Evolutionary conservation across 2,797 vertebrate species (phyloP).

Genomic region (Parotocinclus haroldoi): DNA sequence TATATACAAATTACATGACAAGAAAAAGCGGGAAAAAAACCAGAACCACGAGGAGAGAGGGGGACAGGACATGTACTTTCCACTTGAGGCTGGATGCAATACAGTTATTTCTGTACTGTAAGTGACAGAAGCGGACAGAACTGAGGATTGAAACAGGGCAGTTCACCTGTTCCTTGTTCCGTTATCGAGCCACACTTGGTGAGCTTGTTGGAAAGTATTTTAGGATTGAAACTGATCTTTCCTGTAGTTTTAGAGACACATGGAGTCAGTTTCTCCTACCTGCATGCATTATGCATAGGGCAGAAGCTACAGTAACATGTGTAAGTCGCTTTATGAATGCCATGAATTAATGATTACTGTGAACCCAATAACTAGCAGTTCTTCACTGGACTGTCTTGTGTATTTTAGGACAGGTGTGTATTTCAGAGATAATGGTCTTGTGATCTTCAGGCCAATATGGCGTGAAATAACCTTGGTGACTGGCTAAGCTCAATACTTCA

Average conservation of each 20-base stretch:
- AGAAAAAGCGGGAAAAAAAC: too few relatives aligned
- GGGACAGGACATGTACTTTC: too few relatives aligned
- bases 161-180: background rate
- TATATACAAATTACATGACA: too few relatives aligned
- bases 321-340: conserved; percentile 50
- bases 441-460: conserved; percentile 42
- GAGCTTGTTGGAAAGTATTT: conserved; percentile 16
- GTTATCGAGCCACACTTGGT: background rate
- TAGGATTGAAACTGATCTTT: conserved; percentile 12
- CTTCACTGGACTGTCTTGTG: conserved; percentile 20
- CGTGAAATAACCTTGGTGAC: conserved; percentile 20
- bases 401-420: conserved; percentile 27
- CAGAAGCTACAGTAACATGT: conserved; percentile 47
- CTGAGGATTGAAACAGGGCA: background rate
- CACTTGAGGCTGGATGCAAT: background rate
- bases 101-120: background rate
- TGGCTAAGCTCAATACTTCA: conserved; percentile 2
- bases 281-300: conserved; percentile 44
- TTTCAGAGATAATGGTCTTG: conserved; percentile 3
- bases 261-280: conserved; percentile 17
- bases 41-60: background rate
- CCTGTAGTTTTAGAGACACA: conserved; percentile 13
- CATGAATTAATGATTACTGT: conserved; percentile 51
- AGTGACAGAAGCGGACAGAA: too few relatives aligned
- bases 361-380: conserved; percentile 27